Evolutionary conservation across 2,797 vertebrate genomes (phyloP).

Genomic region (Avahi laniger): DNA sequence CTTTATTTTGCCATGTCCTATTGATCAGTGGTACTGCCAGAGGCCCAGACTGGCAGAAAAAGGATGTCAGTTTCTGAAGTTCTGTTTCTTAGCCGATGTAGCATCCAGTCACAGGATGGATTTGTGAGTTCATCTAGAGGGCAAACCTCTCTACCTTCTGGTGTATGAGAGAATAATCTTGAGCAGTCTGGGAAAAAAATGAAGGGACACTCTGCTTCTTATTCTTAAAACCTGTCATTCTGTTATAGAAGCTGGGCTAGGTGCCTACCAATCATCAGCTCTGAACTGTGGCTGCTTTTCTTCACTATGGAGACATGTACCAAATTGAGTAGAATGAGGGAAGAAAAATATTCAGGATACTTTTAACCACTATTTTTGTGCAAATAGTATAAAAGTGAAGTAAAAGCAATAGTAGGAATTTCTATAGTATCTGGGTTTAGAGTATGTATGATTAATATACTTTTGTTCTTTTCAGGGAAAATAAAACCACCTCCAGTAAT

Average conservation of each 20-base stretch:
- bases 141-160: not conserved
- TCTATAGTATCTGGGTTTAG: slow-evolving; percentile 9
- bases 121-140: not conserved
- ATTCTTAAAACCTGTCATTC: not conserved
- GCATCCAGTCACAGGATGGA: not conserved
- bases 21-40: not conserved
- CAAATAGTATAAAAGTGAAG: slow-evolving; percentile 51
- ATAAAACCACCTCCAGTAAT: not conserved
- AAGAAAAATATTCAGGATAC: not conserved
- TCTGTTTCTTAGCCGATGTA: not conserved
- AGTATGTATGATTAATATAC: not conserved
- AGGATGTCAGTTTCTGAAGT: not conserved
- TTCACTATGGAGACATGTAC: not conserved
- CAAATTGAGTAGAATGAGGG: not conserved
- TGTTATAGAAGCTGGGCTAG: not conserved
- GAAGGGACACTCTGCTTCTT: not conserved
- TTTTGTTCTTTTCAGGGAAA: slow-evolving; percentile 37
- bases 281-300: not conserved
- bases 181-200: not conserved
- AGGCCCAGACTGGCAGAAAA: not conserved
- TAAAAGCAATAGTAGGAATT: slow-evolving; percentile 44
- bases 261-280: not conserved
- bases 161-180: not conserved
- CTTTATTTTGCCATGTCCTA: not conserved
- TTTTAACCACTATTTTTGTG: slow-evolving; percentile 66